These are phyloP conservation scores for Vanessa atalanta DNA, from an alignment of 1,140 invertebrate genomes.

Conservation along the genomic window DNA sequence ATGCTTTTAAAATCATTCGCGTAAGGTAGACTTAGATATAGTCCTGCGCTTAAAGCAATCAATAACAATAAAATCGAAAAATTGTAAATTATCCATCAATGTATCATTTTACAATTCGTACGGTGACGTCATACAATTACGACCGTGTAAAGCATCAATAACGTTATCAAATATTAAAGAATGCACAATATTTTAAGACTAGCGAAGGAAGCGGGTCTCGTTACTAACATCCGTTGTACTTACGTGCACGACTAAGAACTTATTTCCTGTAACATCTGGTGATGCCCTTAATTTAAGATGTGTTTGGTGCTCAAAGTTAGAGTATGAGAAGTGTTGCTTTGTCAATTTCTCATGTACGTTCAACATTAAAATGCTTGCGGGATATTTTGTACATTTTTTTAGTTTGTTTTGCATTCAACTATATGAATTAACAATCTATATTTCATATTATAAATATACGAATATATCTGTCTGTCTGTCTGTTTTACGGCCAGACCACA, in stretches of 20 bases:
- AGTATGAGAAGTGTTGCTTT: neutral
- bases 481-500: no score
- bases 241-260: constrained; percentile 37
- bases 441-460: no score
- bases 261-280: constrained; percentile 36
- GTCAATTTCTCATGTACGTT: neutral
- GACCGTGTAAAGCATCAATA: neutral
- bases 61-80: no score
- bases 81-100: no score
- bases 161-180: constrained; percentile 23
- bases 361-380: no score
- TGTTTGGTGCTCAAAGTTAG: constrained; percentile 12
- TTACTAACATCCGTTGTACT: constrained; percentile 25
- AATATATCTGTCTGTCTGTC: no score
- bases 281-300: constrained; percentile 25
- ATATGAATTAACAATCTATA: no score
- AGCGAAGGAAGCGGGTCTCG: constrained; percentile 28
- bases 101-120: no score
- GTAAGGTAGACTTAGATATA: no score
- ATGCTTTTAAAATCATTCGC: neutral
- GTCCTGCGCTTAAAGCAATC: no score
- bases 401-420: no score
- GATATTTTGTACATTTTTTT: no score
- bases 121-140: neutral
- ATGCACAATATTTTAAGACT: constrained; percentile 26